phyloP scores from a whole-genome alignment of 1,140 invertebrate species.

The Leptoteleia sp. region DNA sequence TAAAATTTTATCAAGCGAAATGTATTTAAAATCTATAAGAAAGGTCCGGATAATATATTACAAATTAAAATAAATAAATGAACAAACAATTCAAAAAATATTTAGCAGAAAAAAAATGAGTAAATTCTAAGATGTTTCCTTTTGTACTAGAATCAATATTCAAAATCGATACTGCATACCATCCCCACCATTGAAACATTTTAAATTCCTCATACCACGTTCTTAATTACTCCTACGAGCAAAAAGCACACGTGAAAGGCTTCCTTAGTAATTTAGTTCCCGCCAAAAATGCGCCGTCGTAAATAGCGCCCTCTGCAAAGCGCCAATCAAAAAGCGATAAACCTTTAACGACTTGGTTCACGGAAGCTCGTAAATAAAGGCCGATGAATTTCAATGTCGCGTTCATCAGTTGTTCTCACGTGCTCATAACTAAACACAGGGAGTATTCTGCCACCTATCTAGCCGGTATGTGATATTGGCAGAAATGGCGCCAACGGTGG shows the following conservation, averaged over 20 bases:
- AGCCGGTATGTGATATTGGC: conserved; percentile 27
- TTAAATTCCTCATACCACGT: conserved; percentile 19
- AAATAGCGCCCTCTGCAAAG: conserved; percentile 39
- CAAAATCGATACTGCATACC: conserved; percentile 13
- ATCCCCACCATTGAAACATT: conserved; percentile 1
- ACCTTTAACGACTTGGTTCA: conserved; percentile 55
- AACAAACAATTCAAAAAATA: neutral
- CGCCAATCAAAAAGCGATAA: conserved; percentile 47
- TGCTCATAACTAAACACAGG: conserved; percentile 8
- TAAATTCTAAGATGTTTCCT: neutral
- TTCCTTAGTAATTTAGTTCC: conserved; percentile 31
- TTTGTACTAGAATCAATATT: neutral
- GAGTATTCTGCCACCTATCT: conserved; percentile 14
- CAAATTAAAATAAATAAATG: neutral
- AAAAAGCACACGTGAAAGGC: conserved; percentile 8
- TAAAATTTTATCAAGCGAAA: no score
- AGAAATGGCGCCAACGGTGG: conserved; percentile 31
- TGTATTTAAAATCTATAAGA: no score
- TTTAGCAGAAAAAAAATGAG: no score
- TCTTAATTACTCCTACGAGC: conserved; percentile 17
- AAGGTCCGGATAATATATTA: no score
- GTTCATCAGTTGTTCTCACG: conserved; percentile 23
- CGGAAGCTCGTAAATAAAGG: conserved; percentile 54
- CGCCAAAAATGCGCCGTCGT: conserved; percentile 35
- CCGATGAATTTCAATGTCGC: conserved; percentile 46